These are phyloP conservation scores for Tragelaphus buxtoni DNA, from an alignment of 2,113 vertebrate species.

Conservation along the genomic window DNA sequence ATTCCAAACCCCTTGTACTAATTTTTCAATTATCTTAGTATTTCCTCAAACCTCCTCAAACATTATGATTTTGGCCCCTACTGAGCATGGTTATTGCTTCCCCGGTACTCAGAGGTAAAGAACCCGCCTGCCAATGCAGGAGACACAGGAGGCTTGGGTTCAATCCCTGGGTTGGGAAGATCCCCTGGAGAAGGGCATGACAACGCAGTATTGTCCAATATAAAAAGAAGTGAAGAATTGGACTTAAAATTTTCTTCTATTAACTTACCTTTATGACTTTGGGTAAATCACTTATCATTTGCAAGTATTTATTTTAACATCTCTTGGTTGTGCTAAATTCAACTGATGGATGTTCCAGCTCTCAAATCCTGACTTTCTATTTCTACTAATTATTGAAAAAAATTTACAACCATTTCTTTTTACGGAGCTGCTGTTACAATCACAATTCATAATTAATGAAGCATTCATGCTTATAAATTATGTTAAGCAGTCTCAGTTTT, in stretches of 20 bases:
- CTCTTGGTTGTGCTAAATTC: neutral
- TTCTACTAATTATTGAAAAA: neutral
- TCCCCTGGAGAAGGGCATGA: neutral
- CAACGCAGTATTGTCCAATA: neutral
- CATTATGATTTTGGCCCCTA: neutral
- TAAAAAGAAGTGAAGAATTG: neutral
- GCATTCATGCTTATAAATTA: neutral
- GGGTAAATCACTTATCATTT: neutral
- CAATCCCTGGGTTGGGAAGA: neutral
- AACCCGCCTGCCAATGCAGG: neutral
- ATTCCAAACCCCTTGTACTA: neutral
- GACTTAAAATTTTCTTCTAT: neutral
- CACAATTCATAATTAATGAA: constrained; percentile 2
- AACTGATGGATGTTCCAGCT: neutral
- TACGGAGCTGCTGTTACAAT: neutral
- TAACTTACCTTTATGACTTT: neutral
- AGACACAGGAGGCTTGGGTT: neutral
- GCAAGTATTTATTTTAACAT: neutral
- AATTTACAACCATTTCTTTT: neutral
- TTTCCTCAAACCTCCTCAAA: neutral
- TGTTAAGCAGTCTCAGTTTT: neutral
- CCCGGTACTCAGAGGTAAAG: neutral
- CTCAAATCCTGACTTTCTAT: neutral
- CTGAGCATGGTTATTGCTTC: neutral
- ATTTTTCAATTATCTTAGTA: neutral